These are phyloP conservation scores for Drosophila yooni DNA, from an alignment of 2,888 invertebrate species.

Conservation along the genomic window DNA sequence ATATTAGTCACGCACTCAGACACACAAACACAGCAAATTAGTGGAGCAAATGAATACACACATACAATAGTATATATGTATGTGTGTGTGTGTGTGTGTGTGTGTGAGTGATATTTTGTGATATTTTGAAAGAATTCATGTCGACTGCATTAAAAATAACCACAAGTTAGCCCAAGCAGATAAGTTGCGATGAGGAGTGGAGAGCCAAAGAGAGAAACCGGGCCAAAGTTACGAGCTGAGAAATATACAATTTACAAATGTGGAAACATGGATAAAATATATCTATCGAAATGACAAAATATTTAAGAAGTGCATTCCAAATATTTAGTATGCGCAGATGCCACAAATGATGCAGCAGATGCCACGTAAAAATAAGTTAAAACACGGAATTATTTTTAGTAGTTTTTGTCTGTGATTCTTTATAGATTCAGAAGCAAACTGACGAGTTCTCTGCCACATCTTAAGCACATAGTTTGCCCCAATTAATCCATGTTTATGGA, in stretches of 20 bases:
- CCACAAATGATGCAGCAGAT: constrained; percentile 3
- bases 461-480: constrained; percentile 1
- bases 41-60: constrained; percentile 67
- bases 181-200: constrained; percentile 27
- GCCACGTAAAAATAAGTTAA: background rate
- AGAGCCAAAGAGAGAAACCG: constrained; percentile 29
- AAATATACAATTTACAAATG: constrained; percentile 36
- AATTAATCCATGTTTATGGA: constrained; percentile 19
- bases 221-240: constrained; percentile 40
- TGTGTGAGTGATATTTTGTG: constrained; percentile 34
- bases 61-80: constrained; percentile 35
- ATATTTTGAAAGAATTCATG: constrained; percentile 77
- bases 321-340: background rate
- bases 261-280: constrained; percentile 17
- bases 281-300: constrained; percentile 65
- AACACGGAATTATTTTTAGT: background rate
- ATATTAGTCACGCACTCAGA: constrained; percentile 76
- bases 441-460: background rate
- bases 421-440: background rate
- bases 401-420: background rate
- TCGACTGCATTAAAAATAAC: constrained; percentile 75
- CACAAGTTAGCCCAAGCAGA: constrained; percentile 54
- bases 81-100: constrained; percentile 40
- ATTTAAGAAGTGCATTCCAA: constrained; percentile 34
- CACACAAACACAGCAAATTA: constrained; percentile 59